phyloP scores from a whole-genome alignment of 2,888 invertebrate genomes.

The Euclidia mi region DNA sequence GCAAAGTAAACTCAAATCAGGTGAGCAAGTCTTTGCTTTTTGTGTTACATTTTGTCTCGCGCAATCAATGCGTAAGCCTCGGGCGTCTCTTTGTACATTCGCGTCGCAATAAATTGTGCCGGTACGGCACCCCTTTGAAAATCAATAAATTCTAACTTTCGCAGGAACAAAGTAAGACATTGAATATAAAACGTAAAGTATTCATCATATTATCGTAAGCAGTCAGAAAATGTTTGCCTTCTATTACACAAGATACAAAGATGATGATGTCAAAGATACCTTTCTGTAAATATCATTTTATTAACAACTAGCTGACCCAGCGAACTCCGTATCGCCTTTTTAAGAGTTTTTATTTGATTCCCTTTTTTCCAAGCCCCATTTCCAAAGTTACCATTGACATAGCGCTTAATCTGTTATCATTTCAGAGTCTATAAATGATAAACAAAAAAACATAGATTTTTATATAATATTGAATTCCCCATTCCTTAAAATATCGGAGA shows the following conservation, averaged over 20 bases:
- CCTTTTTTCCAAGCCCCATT: too few relatives aligned
- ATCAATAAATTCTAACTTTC: conserved; percentile 39
- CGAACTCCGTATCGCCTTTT: too few relatives aligned
- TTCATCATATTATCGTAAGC: conserved; percentile 7
- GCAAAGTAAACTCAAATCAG: conserved; percentile 8
- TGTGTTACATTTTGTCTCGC: conserved; percentile 22
- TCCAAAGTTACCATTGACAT: too few relatives aligned
- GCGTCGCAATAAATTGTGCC: conserved; percentile 38
- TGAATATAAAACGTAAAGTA: too few relatives aligned
- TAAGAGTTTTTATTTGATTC: too few relatives aligned
- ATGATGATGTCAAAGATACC: neutral
- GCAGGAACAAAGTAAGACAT: conserved; percentile 16
- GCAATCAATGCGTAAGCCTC: too few relatives aligned
- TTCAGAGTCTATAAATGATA: too few relatives aligned
- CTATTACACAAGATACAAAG: conserved; percentile 3
- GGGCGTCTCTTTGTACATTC: conserved; percentile 50
- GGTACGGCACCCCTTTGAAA: conserved; percentile 43
- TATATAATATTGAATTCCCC: too few relatives aligned
- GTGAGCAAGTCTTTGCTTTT: conserved; percentile 5
- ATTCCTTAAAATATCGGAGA: too few relatives aligned
- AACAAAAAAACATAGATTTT: too few relatives aligned
- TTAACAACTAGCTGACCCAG: too few relatives aligned
- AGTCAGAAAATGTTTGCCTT: conserved; percentile 21
- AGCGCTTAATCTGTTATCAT: too few relatives aligned
- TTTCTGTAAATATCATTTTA: neutral